phyloP scores from a whole-genome alignment of 2,113 vertebrate genomes.

The Cavia aperea region DNA sequence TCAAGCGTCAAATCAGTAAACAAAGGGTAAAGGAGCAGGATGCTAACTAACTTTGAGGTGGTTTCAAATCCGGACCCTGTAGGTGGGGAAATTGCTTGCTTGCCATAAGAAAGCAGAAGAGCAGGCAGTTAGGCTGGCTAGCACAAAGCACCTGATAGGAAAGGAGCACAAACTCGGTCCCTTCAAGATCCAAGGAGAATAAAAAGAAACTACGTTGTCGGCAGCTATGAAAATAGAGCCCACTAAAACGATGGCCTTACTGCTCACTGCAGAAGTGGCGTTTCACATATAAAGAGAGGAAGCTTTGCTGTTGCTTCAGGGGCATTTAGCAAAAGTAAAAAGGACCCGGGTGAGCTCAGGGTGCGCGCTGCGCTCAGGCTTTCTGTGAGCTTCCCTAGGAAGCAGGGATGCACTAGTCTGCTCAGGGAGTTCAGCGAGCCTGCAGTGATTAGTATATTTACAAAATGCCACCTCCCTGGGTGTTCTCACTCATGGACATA shows the following conservation, averaged over 20 bases:
- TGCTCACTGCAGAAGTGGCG: background rate
- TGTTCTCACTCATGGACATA: background rate
- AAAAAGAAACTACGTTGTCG: conserved; percentile 4
- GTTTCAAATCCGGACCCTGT: background rate
- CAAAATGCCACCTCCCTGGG: background rate
- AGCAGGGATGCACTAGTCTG: background rate
- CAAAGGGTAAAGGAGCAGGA: background rate
- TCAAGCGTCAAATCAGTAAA: background rate
- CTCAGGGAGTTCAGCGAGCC: background rate
- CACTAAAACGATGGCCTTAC: background rate
- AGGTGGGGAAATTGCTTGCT: background rate
- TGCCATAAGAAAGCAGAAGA: background rate
- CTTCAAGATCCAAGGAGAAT: conserved; percentile 17
- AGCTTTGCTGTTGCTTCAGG: background rate
- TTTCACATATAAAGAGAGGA: background rate
- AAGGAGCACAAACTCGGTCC: background rate
- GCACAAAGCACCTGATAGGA: background rate
- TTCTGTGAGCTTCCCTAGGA: background rate
- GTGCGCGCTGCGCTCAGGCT: background rate
- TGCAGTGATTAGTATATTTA: background rate
- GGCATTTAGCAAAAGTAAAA: background rate
- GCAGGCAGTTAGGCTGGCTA: background rate
- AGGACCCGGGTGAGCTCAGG: background rate
- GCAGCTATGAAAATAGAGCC: conserved; percentile 9
- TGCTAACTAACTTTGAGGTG: background rate